Evolutionary conservation across 2,797 vertebrate genomes (phyloP).

Genomic region (Acropternis orthonyx): DNA sequence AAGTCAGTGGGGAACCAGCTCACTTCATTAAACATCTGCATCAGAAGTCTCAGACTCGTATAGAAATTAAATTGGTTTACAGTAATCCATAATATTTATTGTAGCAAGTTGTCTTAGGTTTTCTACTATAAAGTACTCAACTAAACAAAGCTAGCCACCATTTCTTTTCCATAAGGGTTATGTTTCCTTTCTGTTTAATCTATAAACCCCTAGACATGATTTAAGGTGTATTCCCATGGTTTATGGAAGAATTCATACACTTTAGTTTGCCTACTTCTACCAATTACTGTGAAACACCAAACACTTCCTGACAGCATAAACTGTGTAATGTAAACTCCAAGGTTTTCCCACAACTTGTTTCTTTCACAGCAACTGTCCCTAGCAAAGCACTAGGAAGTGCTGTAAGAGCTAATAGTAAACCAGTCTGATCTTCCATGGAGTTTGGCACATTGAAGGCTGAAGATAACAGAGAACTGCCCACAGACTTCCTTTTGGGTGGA

Average conservation of each 20-base stretch:
- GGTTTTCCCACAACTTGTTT: neutral
- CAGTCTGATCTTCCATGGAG: neutral
- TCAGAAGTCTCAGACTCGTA: slow-evolving; percentile 22
- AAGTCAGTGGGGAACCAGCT: slow-evolving; percentile 57
- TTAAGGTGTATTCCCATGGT: neutral
- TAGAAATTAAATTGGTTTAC: slow-evolving; percentile 61
- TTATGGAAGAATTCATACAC: neutral
- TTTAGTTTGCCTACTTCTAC: neutral
- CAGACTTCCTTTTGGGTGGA: neutral
- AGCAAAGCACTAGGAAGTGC: neutral
- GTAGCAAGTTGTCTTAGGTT: neutral
- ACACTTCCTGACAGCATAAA: neutral
- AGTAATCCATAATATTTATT: slow-evolving; percentile 41
- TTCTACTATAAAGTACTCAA: neutral
- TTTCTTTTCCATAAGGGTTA: neutral
- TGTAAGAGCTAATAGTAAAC: neutral
- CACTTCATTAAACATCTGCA: slow-evolving; percentile 63
- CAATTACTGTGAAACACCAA: neutral
- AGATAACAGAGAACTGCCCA: neutral
- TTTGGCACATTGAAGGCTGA: neutral
- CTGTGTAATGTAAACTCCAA: neutral
- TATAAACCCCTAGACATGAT: neutral
- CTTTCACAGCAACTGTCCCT: neutral
- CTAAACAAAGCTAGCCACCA: neutral
- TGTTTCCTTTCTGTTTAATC: neutral